Conservation (phyloP, 2,797 vertebrate species). For the Bovichtus diacanthus region DNA sequence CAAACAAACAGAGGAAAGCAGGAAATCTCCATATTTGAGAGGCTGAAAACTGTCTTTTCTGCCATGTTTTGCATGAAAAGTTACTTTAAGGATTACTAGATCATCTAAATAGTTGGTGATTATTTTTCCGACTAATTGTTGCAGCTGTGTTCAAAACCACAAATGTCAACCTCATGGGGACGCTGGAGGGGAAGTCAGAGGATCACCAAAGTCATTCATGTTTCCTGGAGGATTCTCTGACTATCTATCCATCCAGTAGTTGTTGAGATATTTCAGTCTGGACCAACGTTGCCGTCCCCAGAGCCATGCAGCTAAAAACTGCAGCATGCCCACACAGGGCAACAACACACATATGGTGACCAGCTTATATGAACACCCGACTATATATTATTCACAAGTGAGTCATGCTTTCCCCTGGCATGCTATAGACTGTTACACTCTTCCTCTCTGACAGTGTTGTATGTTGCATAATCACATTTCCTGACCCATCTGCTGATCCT, state of each 20-base stretch:
- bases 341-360: slow-evolving; percentile 27
- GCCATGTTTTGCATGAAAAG: no score
- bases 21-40: no score
- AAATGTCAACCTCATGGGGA: not conserved
- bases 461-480: slow-evolving; percentile 60
- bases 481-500: slow-evolving; percentile 37
- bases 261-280: slow-evolving; percentile 6
- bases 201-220: not conserved
- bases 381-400: slow-evolving; percentile 45
- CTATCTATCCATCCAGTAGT: not conserved
- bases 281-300: not conserved
- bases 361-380: slow-evolving; percentile 32
- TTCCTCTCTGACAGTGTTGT: slow-evolving; percentile 20
- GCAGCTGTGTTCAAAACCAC: no score
- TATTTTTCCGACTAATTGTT: no score
- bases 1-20: no score
- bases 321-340: slow-evolving; percentile 43
- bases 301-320: slow-evolving; percentile 20
- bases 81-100: no score
- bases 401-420: slow-evolving; percentile 52
- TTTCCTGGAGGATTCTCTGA: no score
- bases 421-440: slow-evolving; percentile 14
- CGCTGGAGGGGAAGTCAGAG: no score
- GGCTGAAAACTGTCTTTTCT: no score
- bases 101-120: no score